Base-by-base conservation (phyloP, 2,797 vertebrate genomes). In the Catharus ustulatus region DNA sequence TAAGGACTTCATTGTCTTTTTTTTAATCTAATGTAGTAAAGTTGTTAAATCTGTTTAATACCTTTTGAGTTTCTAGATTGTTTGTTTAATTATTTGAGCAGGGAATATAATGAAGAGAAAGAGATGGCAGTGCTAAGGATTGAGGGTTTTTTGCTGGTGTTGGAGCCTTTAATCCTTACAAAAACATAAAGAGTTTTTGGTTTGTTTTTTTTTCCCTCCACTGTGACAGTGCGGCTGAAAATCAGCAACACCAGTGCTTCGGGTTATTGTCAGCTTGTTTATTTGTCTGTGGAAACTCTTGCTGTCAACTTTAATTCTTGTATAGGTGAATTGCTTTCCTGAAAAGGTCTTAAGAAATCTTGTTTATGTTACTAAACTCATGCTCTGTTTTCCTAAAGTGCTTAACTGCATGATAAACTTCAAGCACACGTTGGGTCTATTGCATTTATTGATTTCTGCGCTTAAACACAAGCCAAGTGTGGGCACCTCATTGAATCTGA, bases 201-300 rank as follows among this genome's bases (percentile, higher is more conserved):
- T 32, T 34, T 18, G 2, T 5, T 38, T 77, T 45, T 71, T 71
- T 83, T 43, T 40, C 38, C 23, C 27, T 5, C 19, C 52, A 24
- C 36, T 76, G 6, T 96, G 48, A 75, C 79, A 89, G 11, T 38
- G 40, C 71, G 71, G 66, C 85, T 94, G 84, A 73, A 95, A 96
- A 86, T 93, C 73, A 94, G 79, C 84, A 96, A 92, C 80, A 74
- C 74, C 29, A 84, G 26, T 72, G 87, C 87, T 96, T 95, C 80
- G 62, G 88, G 88, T 95, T 95, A 96, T 92, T 97, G 95, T 96
- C 88, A 84, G 17, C 55, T 82, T 94, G 42, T 82, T 96, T 96
- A 83, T 94, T 94, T 95, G 62, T 95, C 77, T 84, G 43, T 83
- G 62, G 62, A 90, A 94, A 84, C 67, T 75, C 79, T 85, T 82